Percentiles rank a stretch among this genome's conserved stretches.
Conservation (phyloP, 2,797 vertebrate genomes). For the Mastacembelus armatus region DNA sequence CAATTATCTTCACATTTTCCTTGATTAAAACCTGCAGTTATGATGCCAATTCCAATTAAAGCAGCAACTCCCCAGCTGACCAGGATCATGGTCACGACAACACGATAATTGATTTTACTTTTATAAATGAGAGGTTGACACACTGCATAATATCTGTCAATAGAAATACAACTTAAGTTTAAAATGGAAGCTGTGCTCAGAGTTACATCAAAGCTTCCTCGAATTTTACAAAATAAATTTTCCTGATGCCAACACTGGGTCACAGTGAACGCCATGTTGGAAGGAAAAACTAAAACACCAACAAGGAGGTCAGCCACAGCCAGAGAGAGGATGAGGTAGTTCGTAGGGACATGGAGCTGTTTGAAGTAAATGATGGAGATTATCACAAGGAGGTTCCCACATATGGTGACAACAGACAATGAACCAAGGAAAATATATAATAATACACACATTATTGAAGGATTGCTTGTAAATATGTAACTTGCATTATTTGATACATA, state of each 20-base stretch:
- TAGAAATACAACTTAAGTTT: slow-evolving; percentile 79
- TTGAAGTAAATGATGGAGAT: slow-evolving; percentile 49
- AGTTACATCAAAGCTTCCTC: slow-evolving; percentile 78
- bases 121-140: slow-evolving; percentile 87
- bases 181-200: slow-evolving; percentile 83
- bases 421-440: slow-evolving; percentile 28
- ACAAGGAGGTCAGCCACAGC: slow-evolving; percentile 47
- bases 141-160: slow-evolving; percentile 83
- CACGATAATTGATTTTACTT: slow-evolving; percentile 69
- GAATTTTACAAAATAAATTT: slow-evolving; percentile 76
- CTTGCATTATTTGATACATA: slow-evolving; percentile 13
- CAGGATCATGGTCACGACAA: slow-evolving; percentile 78
- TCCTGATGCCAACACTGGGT: slow-evolving; percentile 82
- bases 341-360: slow-evolving; percentile 41
- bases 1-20: slow-evolving; percentile 61
- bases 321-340: slow-evolving; percentile 48
- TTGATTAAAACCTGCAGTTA: slow-evolving; percentile 83
- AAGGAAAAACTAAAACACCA: slow-evolving; percentile 42
- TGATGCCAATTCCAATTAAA: slow-evolving; percentile 85
- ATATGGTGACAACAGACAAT: slow-evolving; percentile 35
- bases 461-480: slow-evolving; percentile 10
- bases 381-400: slow-evolving; percentile 53
- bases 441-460: slow-evolving; percentile 19
- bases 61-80: slow-evolving; percentile 85
- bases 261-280: slow-evolving; percentile 49